Percentiles rank a stretch among this genome's conserved stretches.
Evolutionary conservation across 2,113 vertebrate species (phyloP).

Genomic region (Rhadina sibilatrix): DNA sequence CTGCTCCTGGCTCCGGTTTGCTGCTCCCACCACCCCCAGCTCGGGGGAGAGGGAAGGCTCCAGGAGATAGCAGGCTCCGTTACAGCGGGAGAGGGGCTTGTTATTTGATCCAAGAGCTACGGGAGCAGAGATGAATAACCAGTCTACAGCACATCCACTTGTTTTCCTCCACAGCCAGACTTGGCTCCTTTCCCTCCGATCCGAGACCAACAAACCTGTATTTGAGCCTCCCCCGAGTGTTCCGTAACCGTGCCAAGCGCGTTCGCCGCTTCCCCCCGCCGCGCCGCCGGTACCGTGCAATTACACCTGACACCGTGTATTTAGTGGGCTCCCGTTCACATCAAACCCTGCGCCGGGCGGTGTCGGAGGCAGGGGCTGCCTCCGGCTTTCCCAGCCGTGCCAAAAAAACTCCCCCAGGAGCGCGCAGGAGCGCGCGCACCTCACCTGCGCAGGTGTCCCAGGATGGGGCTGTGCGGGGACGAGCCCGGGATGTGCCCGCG

Average conservation of each 20-base stretch:
- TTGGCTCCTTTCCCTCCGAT: slow-evolving; percentile 70
- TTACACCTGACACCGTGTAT: slow-evolving; percentile 75
- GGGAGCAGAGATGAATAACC: slow-evolving; percentile 20
- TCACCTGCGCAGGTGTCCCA: neutral
- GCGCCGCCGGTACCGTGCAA: slow-evolving; percentile 63
- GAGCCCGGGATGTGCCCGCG: neutral
- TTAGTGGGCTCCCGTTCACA: slow-evolving; percentile 66
- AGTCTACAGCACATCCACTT: slow-evolving; percentile 38
- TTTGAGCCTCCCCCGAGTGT: slow-evolving; percentile 71
- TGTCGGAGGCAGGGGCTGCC: neutral
- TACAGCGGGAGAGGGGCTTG: neutral
- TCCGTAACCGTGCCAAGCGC: slow-evolving; percentile 66
- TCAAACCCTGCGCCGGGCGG: neutral
- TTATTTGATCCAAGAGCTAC: slow-evolving; percentile 46
- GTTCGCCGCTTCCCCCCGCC: slow-evolving; percentile 65
- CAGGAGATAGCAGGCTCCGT: slow-evolving; percentile 14
- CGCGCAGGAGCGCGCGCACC: fast-evolving
- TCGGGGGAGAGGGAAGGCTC: neutral
- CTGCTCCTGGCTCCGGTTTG: neutral
- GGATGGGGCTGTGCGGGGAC: fast-evolving
- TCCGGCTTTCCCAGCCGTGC: neutral
- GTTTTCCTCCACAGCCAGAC: slow-evolving; percentile 62
- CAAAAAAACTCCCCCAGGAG: fast-evolving
- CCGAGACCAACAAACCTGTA: slow-evolving; percentile 55
- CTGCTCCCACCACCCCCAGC: neutral